These are phyloP conservation scores for Zootermopsis nevadensis DNA, from an alignment of 2,888 invertebrate genomes.

Conservation along the genomic window DNA sequence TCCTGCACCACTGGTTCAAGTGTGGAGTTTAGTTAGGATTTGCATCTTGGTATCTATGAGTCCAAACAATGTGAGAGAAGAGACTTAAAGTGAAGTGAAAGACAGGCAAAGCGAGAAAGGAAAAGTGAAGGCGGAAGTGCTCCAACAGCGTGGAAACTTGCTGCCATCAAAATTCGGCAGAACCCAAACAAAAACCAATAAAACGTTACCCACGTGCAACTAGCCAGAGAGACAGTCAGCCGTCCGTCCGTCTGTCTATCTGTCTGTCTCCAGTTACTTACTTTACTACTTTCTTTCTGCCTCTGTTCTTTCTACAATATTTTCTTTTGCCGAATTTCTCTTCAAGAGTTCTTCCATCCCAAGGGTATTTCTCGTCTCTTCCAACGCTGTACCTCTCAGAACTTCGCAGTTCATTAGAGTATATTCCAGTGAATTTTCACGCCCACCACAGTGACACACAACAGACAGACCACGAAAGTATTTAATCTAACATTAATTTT, in stretches of 20 bases:
- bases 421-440: not conserved
- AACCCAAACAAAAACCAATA: constrained; percentile 31
- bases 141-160: constrained; percentile 17
- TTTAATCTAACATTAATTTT: not conserved
- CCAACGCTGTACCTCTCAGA: no score
- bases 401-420: not conserved
- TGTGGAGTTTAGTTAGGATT: not conserved
- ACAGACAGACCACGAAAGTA: not conserved
- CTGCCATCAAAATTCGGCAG: constrained; percentile 35
- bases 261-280: no score
- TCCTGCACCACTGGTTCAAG: constrained; percentile 32
- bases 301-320: no score
- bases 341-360: no score
- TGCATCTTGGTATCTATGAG: not conserved
- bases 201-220: constrained; percentile 12
- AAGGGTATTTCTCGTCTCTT: not conserved
- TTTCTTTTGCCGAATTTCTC: no score
- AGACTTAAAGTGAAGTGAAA: not conserved
- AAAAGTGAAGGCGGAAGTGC: not conserved
- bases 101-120: not conserved
- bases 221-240: not conserved
- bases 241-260: no score
- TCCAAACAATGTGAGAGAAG: constrained; percentile 1
- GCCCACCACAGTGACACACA: not conserved
- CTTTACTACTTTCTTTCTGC: no score